Evolutionary conservation across 2,113 vertebrate genomes (phyloP), one percentile per base, ranked within the genome.

Genomic region (Albula glossodonta): DNA sequence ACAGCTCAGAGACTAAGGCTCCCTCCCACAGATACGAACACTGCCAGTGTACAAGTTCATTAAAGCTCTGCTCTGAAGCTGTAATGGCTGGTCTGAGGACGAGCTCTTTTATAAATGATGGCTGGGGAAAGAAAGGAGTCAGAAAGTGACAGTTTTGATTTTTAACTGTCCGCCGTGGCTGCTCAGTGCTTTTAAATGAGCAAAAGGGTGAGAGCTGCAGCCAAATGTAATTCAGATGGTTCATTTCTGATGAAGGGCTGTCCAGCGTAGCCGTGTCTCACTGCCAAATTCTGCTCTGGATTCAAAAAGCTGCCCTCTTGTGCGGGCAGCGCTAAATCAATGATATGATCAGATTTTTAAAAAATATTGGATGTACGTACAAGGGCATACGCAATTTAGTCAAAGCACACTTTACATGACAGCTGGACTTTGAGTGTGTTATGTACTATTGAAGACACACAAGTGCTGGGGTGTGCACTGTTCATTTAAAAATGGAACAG

Each of bases 1-100:
- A 80, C 60, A 79, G 87, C 81, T 60, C 56, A 25, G 74, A 22
- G 11, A 77, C 81, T 49, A 31, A 80, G 81, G 83, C 70, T 78
- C 12, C 57, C 22, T 77, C 48, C 53, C 74, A 48, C 31, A 50
- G 84, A 80, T 66, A n/a, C 53, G 10, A 51, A 63, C 0, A n/a
- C 84, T 85, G 53, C 48, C 56, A 17, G n/a, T 22, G 31, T 22
- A 49, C 12, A 22, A 80, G 78, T 80, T 41, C 53, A 81, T 81
- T 85, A 80, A 78, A 31, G 53, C 57, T 19, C 80, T 66, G 57
- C 41, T 66, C 66, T 51, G 84, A 31, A 56, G 48, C 78, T 53
- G 19, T 85, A 52, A 66, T 78, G 25, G 78, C 19, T 17, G 25
- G 78, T 51, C 56, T 48, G 41, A 51, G 56, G 49, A 78, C 78